Evolutionary conservation across 2,797 vertebrate species (phyloP).

Genomic region (Scomberomorus guttatus): DNA sequence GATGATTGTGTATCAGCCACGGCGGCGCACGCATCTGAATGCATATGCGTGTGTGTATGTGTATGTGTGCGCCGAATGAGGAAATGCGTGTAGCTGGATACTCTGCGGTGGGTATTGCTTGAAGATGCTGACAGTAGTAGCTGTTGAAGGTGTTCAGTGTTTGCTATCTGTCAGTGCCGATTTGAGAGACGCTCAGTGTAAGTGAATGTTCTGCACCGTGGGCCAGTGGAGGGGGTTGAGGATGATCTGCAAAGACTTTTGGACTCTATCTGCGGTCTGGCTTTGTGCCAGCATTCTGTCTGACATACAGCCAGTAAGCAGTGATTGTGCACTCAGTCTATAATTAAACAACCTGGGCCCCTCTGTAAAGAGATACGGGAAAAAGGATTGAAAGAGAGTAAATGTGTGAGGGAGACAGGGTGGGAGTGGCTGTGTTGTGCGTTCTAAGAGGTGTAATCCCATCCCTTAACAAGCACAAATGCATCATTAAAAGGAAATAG

Average conservation of each 20-base stretch:
- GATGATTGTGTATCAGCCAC: slow-evolving; percentile 50
- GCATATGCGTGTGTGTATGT: slow-evolving; percentile 12
- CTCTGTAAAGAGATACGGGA: slow-evolving; percentile 52
- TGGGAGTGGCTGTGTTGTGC: slow-evolving; percentile 49
- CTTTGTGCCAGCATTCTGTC: slow-evolving; percentile 55
- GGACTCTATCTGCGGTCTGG: slow-evolving; percentile 66
- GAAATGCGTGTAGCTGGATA: slow-evolving; percentile 40
- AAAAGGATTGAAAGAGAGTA: slow-evolving; percentile 24
- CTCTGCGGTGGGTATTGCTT: slow-evolving; percentile 56
- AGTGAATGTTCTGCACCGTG: slow-evolving; percentile 76
- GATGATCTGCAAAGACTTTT: slow-evolving; percentile 73
- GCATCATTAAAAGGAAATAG: slow-evolving; percentile 75
- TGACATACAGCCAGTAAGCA: slow-evolving; percentile 61
- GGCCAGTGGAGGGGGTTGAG: slow-evolving; percentile 69
- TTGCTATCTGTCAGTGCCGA: slow-evolving; percentile 75
- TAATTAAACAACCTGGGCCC: slow-evolving; percentile 71
- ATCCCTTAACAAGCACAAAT: slow-evolving; percentile 72
- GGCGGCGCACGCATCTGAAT: not conserved
- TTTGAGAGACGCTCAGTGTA: slow-evolving; percentile 75
- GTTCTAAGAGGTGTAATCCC: slow-evolving; percentile 65
- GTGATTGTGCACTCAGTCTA: slow-evolving; percentile 71
- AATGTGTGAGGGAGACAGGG: slow-evolving; percentile 34
- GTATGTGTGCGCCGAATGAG: not conserved
- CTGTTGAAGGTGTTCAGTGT: slow-evolving; percentile 78
- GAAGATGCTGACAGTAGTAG: slow-evolving; percentile 76